These are phyloP conservation scores for Teinopalpus imperialis DNA, from an alignment of 2,888 invertebrate species.

Conservation along the genomic window DNA sequence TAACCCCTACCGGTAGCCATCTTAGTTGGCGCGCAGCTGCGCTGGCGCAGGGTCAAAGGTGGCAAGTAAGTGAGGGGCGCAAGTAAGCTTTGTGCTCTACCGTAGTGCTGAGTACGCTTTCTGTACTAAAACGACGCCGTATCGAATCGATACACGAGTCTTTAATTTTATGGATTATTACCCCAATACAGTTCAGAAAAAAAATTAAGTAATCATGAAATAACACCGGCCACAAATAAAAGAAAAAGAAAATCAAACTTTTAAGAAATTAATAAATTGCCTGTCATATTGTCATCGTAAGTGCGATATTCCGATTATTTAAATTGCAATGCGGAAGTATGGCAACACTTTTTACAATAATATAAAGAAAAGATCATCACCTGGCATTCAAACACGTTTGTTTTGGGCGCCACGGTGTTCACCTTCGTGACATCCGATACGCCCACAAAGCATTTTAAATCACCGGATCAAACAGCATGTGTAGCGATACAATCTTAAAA, in stretches of 20 bases:
- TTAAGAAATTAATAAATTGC: no score
- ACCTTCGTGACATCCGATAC: conserved; percentile 67
- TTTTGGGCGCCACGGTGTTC: conserved; percentile 59
- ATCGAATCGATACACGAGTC: conserved; percentile 45
- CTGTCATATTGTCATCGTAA: no score
- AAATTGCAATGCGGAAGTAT: conserved; percentile 20
- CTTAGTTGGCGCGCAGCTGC: conserved; percentile 68
- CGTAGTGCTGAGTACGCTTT: conserved; percentile 57
- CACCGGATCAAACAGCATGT: conserved; percentile 75
- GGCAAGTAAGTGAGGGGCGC: conserved; percentile 50
- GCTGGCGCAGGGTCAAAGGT: conserved; percentile 74
- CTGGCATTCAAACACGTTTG: conserved; percentile 35
- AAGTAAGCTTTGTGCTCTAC: conserved; percentile 53
- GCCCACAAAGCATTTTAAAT: conserved; percentile 72
- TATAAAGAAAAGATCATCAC: conserved; percentile 22
- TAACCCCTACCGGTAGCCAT: conserved; percentile 63
- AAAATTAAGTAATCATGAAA: no score
- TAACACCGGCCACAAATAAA: no score
- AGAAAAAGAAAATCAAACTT: no score
- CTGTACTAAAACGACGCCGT: conserved; percentile 59
- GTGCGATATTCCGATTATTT: no score
- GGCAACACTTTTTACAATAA: conserved; percentile 22
- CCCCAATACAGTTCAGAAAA: conserved; percentile 9
- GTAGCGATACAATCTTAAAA: conserved; percentile 61
- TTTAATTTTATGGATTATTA: no score